Evolutionary conservation across 2,113 vertebrate species (phyloP).

Genomic region (Lophius piscatorius): DNA sequence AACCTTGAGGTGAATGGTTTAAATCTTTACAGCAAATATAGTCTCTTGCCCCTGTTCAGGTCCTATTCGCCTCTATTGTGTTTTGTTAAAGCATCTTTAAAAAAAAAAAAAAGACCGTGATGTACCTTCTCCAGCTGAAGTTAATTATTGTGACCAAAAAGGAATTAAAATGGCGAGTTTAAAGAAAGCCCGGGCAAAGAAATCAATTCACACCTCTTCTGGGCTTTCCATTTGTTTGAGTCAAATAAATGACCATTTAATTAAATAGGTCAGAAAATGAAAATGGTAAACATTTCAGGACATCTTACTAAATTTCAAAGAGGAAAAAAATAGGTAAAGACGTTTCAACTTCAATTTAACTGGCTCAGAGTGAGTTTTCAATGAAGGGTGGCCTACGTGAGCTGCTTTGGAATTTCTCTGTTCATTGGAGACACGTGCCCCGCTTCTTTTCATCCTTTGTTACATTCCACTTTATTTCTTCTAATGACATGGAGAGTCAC

Average conservation of each 20-base stretch:
- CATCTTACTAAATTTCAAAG: constrained; percentile 73
- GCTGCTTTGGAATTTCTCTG: constrained; percentile 94
- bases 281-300: constrained; percentile 77
- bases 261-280: constrained; percentile 65
- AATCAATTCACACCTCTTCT: constrained; percentile 58
- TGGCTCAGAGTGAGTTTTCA: constrained; percentile 92
- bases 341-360: constrained; percentile 94
- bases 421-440: constrained; percentile 88
- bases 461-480: constrained; percentile 96
- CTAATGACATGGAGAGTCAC: constrained; percentile 99
- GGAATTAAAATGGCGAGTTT: constrained; percentile 51
- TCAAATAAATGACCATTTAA: constrained; percentile 72
- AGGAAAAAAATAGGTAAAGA: constrained; percentile 91
- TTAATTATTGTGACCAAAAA: constrained; percentile 56
- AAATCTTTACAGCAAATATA: constrained; percentile 47
- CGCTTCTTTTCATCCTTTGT: constrained; percentile 99
- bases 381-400: constrained; percentile 95
- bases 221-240: constrained; percentile 55
- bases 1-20: constrained; percentile 66
- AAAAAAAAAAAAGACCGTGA: constrained; percentile 27
- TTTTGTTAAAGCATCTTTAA: constrained; percentile 39
- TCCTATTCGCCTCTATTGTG: constrained; percentile 44
- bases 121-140: constrained; percentile 44
- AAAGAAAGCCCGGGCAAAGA: constrained; percentile 32
- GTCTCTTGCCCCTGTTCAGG: background rate